These are phyloP conservation scores for Macroglossus sobrinus DNA, from an alignment of 2,113 vertebrate species.

Conservation along the genomic window DNA sequence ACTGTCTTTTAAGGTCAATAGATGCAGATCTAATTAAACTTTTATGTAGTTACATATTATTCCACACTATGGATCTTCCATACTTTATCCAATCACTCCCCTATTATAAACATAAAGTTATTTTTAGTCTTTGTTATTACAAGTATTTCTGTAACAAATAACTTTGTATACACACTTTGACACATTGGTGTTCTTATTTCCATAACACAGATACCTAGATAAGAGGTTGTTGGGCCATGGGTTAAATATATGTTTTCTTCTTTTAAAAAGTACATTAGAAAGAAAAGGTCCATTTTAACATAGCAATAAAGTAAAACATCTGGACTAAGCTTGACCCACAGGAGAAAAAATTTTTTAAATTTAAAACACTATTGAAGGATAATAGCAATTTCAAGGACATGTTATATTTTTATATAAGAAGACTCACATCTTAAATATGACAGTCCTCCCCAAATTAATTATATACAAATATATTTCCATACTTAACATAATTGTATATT, in stretches of 20 bases:
- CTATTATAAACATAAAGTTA: not conserved
- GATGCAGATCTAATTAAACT: not conserved
- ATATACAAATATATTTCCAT: not conserved
- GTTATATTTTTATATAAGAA: not conserved
- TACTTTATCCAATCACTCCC: not conserved
- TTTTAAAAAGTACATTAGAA: not conserved
- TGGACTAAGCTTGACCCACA: not conserved
- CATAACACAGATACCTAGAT: not conserved
- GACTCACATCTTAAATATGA: not conserved
- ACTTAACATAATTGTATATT: not conserved
- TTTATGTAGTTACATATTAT: not conserved
- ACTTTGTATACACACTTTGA: not conserved
- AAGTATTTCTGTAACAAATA: not conserved
- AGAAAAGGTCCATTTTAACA: not conserved
- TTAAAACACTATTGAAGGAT: not conserved
- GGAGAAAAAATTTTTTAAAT: not conserved
- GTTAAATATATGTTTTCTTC: not conserved
- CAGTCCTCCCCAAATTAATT: not conserved
- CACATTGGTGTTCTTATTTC: not conserved
- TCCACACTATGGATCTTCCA: not conserved
- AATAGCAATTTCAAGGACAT: not conserved
- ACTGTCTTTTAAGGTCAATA: not conserved
- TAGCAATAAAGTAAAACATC: not conserved
- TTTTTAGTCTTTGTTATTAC: not conserved
- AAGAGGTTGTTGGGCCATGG: not conserved